These are phyloP conservation scores for Eospalax fontanierii DNA, from an alignment of 2,797 vertebrate genomes.

Conservation along the genomic window DNA sequence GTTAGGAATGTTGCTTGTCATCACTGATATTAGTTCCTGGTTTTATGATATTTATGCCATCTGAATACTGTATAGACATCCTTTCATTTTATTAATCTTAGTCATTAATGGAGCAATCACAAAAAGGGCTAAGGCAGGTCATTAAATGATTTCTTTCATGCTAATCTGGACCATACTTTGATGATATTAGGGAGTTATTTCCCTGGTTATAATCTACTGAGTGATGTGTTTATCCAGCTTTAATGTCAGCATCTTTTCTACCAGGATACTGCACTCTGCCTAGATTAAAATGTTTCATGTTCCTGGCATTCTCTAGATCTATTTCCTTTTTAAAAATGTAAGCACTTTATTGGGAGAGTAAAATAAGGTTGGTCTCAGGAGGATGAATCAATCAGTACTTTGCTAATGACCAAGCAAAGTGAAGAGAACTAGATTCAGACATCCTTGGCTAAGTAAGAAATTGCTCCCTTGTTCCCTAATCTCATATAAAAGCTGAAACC, in stretches of 20 bases:
- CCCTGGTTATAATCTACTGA: not conserved
- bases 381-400: not conserved
- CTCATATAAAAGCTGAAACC: not conserved
- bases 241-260: slow-evolving; percentile 23
- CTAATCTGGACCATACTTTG: not conserved
- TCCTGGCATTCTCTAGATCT: not conserved
- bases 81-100: slow-evolving; percentile 59
- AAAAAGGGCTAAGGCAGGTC: not conserved
- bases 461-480: not conserved
- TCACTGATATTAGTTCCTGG: not conserved
- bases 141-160: slow-evolving; percentile 8
- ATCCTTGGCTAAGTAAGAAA: slow-evolving; percentile 19
- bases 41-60: slow-evolving; percentile 40
- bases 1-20: slow-evolving; percentile 25
- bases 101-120: slow-evolving; percentile 12
- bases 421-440: not conserved
- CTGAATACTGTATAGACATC: slow-evolving; percentile 13
- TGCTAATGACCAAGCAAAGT: slow-evolving; percentile 34
- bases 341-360: not conserved
- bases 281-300: slow-evolving; percentile 54
- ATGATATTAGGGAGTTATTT: not conserved
- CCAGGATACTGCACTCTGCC: not conserved
- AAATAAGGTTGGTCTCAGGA: not conserved
- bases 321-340: not conserved
- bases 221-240: not conserved